Base-by-base conservation (phyloP, 2,797 vertebrate genomes). In the Danionella dracula region DNA sequence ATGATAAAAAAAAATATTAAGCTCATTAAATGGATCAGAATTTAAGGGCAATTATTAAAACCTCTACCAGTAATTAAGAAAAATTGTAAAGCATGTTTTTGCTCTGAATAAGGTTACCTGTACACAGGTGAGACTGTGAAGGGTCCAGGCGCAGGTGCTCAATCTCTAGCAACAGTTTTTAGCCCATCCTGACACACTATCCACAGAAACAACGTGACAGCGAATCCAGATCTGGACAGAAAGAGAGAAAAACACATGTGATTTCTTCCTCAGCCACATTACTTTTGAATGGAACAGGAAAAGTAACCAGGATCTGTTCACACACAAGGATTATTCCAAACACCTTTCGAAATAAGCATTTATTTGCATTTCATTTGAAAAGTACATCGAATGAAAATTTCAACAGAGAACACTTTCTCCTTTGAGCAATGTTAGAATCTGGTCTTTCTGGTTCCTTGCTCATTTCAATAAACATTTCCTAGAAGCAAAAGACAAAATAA, bases 161-260 rank as follows among this genome's bases (percentile, higher is more conserved):
- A 21, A 29, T 10, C 37, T 11, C 31, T 37, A 32, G 44, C 31
- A 46, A 29, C 12, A n/a, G 50, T 44, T 61, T 77, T 77, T 75
- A 77, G 48, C 76, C 72, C 72, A 77, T 77, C 31, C 29, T 73
- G 46, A 58, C 44, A 60, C 17, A 42, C 50, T 2, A 16, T 15
- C 13, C 41, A 57, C 40, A 37, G 32, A 51, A 53, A 44, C 35
- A 45, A 21, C 1, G 16, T 13, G 21, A 4, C 2, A 31, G 9
- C 10, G 19, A 29, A 50, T 11, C 1, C 15, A 32, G 8, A 41
- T 32, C 64, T 66, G 16, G 8, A 5, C 5, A 13, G 15, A 46
- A 20, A 20, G n/a, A 16, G 55, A 9, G 34, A 50, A 8, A 64
- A n/a, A 32, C 23, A 16, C 8, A 8, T 5, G 5, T 15, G 20